Conservation (phyloP, 2,113 vertebrate species). For the Pleuronectes platessa region DNA sequence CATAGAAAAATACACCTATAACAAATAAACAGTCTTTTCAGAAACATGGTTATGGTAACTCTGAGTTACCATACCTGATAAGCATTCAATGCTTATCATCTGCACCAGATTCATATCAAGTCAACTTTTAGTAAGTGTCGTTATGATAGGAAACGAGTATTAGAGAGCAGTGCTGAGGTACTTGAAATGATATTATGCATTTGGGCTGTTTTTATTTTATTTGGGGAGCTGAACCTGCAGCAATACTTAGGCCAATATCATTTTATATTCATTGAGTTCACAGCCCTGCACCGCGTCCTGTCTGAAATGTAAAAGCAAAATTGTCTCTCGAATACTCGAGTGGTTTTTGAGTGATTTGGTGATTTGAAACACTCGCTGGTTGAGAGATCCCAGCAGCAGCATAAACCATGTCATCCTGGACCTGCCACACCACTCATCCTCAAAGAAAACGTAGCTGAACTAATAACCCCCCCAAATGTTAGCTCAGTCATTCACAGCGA, state of each 20-base stretch:
- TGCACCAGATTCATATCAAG: too few relatives aligned
- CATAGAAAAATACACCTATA: too few relatives aligned
- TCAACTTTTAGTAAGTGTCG: too few relatives aligned
- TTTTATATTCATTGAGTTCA: slow-evolving; percentile 23
- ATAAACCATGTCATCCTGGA: slow-evolving; percentile 56
- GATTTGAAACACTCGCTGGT: slow-evolving; percentile 47
- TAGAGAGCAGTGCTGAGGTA: not conserved
- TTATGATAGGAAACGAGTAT: too few relatives aligned
- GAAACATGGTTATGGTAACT: too few relatives aligned
- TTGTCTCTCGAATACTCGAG: slow-evolving; percentile 47
- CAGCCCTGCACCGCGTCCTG: not conserved
- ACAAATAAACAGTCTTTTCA: too few relatives aligned
- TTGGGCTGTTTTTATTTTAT: not conserved
- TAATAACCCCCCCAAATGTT: slow-evolving; percentile 74
- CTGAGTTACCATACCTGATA: not conserved
- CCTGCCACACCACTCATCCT: slow-evolving; percentile 58
- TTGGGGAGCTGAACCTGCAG: slow-evolving; percentile 20
- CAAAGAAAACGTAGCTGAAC: slow-evolving; percentile 75
- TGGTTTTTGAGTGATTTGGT: slow-evolving; percentile 42
- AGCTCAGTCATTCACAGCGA: slow-evolving; percentile 70
- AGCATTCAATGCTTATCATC: not conserved
- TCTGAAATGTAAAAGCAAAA: slow-evolving; percentile 53
- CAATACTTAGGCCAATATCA: not conserved
- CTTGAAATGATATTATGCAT: slow-evolving; percentile 12
- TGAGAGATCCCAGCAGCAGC: slow-evolving; percentile 56